Conservation (phyloP, 2,888 invertebrate species). For the Noctua pronuba region DNA sequence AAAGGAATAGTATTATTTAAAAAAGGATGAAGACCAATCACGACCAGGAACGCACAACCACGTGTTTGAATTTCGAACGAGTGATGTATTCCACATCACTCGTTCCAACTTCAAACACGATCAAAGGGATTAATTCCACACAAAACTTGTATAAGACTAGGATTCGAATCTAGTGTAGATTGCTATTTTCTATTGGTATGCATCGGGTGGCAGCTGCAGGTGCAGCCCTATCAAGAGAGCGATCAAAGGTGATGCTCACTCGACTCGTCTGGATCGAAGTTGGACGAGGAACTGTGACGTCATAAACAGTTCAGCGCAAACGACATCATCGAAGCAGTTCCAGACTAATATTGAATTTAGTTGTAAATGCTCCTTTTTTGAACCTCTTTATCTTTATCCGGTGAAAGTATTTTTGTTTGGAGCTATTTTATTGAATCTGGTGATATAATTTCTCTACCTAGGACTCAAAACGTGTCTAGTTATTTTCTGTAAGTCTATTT, state of each 20-base stretch:
- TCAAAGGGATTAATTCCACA: conserved; percentile 32
- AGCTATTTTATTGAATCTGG: neutral
- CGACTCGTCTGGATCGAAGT: conserved; percentile 45
- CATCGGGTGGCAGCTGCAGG: conserved; percentile 55
- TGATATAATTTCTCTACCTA: neutral
- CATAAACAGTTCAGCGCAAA: conserved; percentile 52
- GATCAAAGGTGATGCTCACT: conserved; percentile 64
- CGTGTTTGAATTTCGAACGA: no score
- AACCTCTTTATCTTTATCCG: neutral
- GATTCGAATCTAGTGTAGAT: conserved; percentile 44
- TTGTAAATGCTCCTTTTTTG: conserved; percentile 13
- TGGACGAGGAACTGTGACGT: conserved; percentile 31
- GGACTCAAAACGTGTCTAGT: neutral
- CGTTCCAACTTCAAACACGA: conserved; percentile 14
- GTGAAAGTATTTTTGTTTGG: neutral
- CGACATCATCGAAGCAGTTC: conserved; percentile 33
- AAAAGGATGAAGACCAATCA: neutral
- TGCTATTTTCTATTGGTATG: conserved; percentile 53
- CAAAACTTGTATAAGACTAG: conserved; percentile 23
- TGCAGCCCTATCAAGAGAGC: conserved; percentile 54
- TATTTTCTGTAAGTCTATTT: neutral
- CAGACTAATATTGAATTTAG: conserved; percentile 36
- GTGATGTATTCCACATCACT: neutral
- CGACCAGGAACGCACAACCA: neutral
- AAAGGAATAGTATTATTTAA: neutral